These are phyloP conservation scores for Menidia beryllina DNA, from an alignment of 2,113 vertebrate genomes.

Conservation along the genomic window DNA sequence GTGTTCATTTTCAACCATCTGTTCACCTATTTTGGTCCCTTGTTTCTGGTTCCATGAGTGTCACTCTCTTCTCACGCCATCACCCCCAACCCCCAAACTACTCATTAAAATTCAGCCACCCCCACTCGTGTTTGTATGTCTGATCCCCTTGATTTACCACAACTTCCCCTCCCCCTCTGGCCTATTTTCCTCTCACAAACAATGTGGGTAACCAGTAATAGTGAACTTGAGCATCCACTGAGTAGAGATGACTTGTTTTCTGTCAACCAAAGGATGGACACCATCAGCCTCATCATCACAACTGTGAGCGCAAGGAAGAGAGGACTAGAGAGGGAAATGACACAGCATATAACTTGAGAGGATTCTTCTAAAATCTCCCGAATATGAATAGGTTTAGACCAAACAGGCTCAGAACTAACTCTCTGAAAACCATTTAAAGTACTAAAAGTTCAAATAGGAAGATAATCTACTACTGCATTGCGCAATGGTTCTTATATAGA, in stretches of 20 bases:
- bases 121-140: slow-evolving; percentile 23
- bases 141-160: slow-evolving; percentile 17
- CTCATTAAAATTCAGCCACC: slow-evolving; percentile 48
- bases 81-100: not conserved
- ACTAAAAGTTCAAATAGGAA: not conserved
- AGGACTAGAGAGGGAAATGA: not conserved
- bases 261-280: slow-evolving; percentile 18
- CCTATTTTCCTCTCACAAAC: slow-evolving; percentile 50
- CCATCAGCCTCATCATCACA: slow-evolving; percentile 18
- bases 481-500: not conserved
- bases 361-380: slow-evolving; percentile 1
- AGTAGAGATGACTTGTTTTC: slow-evolving; percentile 10
- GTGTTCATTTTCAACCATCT: not conserved
- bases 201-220: not conserved
- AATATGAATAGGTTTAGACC: not conserved
- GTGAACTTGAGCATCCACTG: not conserved
- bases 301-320: not conserved
- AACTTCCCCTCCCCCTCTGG: slow-evolving; percentile 35
- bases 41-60: not conserved
- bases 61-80: not conserved
- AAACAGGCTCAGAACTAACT: not conserved
- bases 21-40: not conserved
- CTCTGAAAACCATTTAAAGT: slow-evolving; percentile 7
- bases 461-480: not conserved
- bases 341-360: slow-evolving; percentile 10